Evolutionary conservation across 2,113 vertebrate genomes (phyloP).

Genomic region (Capreolus pygargus): DNA sequence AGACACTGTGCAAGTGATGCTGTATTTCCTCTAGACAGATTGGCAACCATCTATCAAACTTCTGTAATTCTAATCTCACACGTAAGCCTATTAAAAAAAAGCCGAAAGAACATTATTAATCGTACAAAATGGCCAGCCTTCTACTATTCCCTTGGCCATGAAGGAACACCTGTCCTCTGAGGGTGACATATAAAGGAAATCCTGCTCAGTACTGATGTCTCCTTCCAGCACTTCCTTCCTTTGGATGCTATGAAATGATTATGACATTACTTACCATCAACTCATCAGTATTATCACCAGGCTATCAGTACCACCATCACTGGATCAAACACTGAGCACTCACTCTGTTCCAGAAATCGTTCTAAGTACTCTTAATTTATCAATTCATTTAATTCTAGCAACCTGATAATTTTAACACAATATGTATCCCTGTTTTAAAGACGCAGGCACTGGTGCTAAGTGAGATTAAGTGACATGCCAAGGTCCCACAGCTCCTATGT

Average conservation of each 20-base stretch:
- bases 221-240: neutral
- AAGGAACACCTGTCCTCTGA: neutral
- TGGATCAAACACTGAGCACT: neutral
- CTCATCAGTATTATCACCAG: neutral
- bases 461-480: neutral
- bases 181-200: neutral
- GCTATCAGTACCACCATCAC: too few species aligned
- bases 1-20: neutral
- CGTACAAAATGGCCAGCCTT: neutral
- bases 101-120: neutral
- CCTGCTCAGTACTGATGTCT: neutral
- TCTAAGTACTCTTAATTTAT: neutral
- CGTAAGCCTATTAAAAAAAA: neutral
- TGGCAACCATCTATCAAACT: neutral
- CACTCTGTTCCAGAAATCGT: neutral
- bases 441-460: fast-evolving
- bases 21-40: neutral
- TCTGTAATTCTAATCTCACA: neutral
- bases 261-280: too few species aligned
- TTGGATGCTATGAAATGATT: neutral
- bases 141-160: too few species aligned
- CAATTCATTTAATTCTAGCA: neutral
- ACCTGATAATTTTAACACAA: neutral
- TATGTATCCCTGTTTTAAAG: neutral
- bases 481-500: neutral